Conservation (phyloP, 2,113 vertebrate genomes). For the Ibidorhyncha struthersii region DNA sequence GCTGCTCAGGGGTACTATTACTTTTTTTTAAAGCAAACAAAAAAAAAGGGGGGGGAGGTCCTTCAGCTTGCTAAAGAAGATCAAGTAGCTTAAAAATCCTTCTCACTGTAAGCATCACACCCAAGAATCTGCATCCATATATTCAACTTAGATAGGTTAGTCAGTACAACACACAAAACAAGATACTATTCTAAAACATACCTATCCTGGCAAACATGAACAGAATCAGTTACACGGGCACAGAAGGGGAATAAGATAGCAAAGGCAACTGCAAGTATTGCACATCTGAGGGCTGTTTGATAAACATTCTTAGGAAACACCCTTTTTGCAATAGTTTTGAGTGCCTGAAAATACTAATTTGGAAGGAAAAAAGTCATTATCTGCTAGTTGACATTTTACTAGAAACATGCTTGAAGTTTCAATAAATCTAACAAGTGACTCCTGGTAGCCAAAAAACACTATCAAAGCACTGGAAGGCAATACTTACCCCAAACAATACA, state of each 20-base stretch:
- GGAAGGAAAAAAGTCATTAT: neutral
- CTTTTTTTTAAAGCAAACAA: neutral
- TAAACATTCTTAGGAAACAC: conserved; percentile 13
- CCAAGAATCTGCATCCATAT: neutral
- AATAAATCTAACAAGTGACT: neutral
- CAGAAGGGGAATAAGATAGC: neutral
- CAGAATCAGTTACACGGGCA: neutral
- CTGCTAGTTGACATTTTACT: neutral
- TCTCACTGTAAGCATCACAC: neutral
- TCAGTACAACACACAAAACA: neutral
- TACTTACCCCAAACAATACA: neutral
- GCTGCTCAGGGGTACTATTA: neutral
- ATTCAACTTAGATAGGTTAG: neutral
- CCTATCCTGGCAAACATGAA: neutral
- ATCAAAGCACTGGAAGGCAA: neutral
- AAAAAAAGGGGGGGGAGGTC: neutral
- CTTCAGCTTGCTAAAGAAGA: neutral
- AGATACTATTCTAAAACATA: neutral
- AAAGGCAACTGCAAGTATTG: neutral
- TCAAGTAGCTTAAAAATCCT: conserved; percentile 1
- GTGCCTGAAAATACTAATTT: neutral
- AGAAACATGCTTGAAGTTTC: neutral
- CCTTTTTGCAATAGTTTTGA: neutral
- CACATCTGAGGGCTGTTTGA: neutral
- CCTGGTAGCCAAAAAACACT: neutral